These are phyloP conservation scores for Thecophora atra DNA, from an alignment of 2,888 invertebrate genomes.

Conservation along the genomic window DNA sequence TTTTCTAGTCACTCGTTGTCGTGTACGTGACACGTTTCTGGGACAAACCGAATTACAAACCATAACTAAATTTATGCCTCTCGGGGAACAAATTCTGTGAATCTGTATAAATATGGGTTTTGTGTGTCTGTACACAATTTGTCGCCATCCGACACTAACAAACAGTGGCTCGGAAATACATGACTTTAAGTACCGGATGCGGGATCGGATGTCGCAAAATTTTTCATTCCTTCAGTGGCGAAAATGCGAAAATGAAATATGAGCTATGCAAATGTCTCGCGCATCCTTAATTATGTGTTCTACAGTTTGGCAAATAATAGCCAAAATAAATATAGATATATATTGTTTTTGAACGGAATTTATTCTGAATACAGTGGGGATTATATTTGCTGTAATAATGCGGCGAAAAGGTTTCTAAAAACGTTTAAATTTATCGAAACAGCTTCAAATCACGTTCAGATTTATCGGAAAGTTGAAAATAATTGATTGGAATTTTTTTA, in stretches of 20 bases:
- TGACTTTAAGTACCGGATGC: slow-evolving; percentile 30
- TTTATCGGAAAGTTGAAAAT: too few species aligned
- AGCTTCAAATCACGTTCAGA: too few species aligned
- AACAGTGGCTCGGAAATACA: slow-evolving; percentile 20
- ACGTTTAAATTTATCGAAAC: too few species aligned
- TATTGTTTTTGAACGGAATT: too few species aligned
- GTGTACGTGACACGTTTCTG: slow-evolving; percentile 48
- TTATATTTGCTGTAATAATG: too few species aligned
- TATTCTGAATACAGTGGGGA: too few species aligned
- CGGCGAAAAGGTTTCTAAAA: too few species aligned
- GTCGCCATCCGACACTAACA: slow-evolving; percentile 13
- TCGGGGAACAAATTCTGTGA: not conserved
- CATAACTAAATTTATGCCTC: slow-evolving; percentile 47
- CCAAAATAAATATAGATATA: not conserved
- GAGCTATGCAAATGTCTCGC: not conserved
- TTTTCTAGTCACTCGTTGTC: slow-evolving; percentile 49
- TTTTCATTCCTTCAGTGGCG: not conserved
- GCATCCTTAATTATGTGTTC: slow-evolving; percentile 14
- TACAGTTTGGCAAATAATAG: slow-evolving; percentile 8
- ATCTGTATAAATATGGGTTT: slow-evolving; percentile 4
- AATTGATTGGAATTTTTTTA: too few species aligned
- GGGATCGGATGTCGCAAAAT: slow-evolving; percentile 27
- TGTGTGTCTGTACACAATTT: slow-evolving; percentile 23
- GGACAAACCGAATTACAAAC: slow-evolving; percentile 47
- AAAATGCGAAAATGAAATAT: slow-evolving; percentile 20